Conservation (phyloP, 92 coral and sea anemone genomes). For the Porites divaricata region DNA sequence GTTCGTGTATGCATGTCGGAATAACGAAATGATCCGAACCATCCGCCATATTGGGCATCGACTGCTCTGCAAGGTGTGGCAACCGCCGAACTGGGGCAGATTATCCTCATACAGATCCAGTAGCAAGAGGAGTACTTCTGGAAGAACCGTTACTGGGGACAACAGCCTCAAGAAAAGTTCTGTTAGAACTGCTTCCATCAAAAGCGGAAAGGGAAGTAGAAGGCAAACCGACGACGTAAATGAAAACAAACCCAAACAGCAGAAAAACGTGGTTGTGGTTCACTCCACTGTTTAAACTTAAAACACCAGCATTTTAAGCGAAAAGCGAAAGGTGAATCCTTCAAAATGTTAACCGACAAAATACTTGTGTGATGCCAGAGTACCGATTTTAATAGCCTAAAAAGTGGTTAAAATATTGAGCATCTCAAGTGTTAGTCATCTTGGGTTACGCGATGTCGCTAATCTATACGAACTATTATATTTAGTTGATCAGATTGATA, state of each 20-base stretch:
- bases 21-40: conserved; percentile 70
- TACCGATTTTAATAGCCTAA: too few species aligned
- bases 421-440: too few species aligned
- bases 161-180: conserved; percentile 3
- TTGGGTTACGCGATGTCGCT: too few species aligned
- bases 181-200: not conserved
- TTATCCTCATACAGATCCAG: conserved; percentile 18
- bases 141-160: not conserved
- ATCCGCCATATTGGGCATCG: conserved; percentile 42
- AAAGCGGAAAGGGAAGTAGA: not conserved
- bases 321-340: too few species aligned
- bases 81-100: not conserved
- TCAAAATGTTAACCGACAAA: too few species aligned
- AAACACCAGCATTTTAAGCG: too few species aligned
- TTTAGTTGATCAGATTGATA: too few species aligned
- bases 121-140: conserved; percentile 1
- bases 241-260: not conserved
- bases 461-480: too few species aligned
- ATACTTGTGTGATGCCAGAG: too few species aligned
- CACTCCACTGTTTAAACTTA: conserved; percentile 12
- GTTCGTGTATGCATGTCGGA: conserved; percentile 81
- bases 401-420: too few species aligned
- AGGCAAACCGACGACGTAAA: not conserved
- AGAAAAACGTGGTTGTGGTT: not conserved
- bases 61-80: conserved; percentile 46